A percentile compares a stretch with the other conserved stretches of the same genome.
Evolutionary conservation across 2,888 invertebrate genomes (phyloP).

Genomic region (Sisyra nigra): DNA sequence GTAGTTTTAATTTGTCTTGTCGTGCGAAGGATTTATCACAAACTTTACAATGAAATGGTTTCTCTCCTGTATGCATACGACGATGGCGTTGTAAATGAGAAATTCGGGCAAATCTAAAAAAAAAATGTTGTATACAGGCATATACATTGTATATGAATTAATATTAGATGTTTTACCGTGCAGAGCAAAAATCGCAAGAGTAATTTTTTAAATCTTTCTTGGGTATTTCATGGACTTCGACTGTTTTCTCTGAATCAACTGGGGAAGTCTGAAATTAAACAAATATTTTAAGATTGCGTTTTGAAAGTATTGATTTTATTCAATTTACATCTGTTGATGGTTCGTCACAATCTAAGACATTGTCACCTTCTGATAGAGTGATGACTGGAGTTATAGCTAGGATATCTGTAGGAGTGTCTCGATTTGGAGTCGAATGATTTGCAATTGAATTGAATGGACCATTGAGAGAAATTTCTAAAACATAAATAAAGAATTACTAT

Average conservation of each 20-base stretch:
- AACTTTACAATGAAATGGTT: constrained; percentile 2
- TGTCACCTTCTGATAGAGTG: no score
- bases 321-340: no score
- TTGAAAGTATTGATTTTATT: background rate
- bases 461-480: no score
- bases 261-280: background rate
- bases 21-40: constrained; percentile 6
- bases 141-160: background rate
- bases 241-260: background rate
- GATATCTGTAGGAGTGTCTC: no score
- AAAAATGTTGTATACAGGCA: background rate
- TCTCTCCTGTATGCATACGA: constrained; percentile 4
- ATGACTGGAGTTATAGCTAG: no score
- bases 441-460: no score
- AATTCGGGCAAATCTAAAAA: constrained; percentile 1
- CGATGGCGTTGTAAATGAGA: constrained; percentile 5
- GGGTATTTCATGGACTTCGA: background rate
- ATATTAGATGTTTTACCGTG: no score
- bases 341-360: no score
- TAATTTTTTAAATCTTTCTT: no score
- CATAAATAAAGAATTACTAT: no score
- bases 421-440: no score
- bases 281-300: background rate
- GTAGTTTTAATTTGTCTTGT: constrained; percentile 5
- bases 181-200: no score